Conservation (phyloP, 1,140 invertebrate genomes). For the Drosophila repleta region DNA sequence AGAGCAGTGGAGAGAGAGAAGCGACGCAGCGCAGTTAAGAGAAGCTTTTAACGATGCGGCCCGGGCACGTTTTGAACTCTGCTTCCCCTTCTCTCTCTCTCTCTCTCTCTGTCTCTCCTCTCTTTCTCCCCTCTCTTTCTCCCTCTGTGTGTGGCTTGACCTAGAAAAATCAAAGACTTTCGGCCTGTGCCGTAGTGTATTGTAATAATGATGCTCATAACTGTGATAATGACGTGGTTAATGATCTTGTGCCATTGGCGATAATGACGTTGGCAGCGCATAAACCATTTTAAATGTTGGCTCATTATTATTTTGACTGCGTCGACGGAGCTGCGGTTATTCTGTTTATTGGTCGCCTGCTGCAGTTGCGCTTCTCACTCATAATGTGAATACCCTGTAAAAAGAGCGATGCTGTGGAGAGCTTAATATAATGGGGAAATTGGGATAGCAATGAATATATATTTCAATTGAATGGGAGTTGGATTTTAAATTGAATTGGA, state of each 20-base stretch:
- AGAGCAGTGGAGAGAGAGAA: background rate
- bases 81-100: constrained; percentile 18
- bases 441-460: no score
- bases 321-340: constrained; percentile 69
- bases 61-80: constrained; percentile 75
- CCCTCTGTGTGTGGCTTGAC: constrained; percentile 64
- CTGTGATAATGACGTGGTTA: constrained; percentile 18
- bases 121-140: no score
- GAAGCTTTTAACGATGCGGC: constrained; percentile 66
- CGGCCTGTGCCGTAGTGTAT: constrained; percentile 56
- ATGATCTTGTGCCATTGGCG: constrained; percentile 25
- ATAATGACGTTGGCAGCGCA: constrained; percentile 53
- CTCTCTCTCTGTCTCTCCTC: constrained; percentile 18
- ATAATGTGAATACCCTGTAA: constrained; percentile 28
- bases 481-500: no score
- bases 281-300: constrained; percentile 76
- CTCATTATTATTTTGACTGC: constrained; percentile 79
- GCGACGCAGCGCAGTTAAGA: constrained; percentile 24
- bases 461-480: no score
- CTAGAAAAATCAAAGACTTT: constrained; percentile 62
- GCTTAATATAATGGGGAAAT: background rate
- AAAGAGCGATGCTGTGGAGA: background rate
- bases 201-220: constrained; percentile 39
- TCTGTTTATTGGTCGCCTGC: constrained; percentile 60
- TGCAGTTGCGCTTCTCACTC: constrained; percentile 35